These are phyloP conservation scores for Zhengitettix transpicula DNA, from an alignment of 2,888 invertebrate genomes.

Conservation along the genomic window DNA sequence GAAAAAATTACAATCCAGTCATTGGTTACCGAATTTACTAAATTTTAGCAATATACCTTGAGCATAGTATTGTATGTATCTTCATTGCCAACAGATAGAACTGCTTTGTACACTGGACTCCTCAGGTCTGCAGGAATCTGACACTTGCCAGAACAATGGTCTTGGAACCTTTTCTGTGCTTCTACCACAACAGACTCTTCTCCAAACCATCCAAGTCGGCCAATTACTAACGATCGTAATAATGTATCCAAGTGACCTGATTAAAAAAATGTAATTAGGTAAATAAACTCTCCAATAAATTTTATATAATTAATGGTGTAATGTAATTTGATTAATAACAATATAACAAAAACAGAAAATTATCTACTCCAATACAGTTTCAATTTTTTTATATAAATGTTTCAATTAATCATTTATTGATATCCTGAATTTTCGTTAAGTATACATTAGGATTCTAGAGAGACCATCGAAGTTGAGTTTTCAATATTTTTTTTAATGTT, in stretches of 20 bases:
- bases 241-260: constrained; percentile 63
- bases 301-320: no score
- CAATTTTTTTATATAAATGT: no score
- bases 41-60: constrained; percentile 24
- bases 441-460: no score
- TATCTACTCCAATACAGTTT: no score
- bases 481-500: no score
- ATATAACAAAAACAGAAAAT: no score
- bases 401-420: no score
- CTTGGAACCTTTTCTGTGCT: constrained; percentile 47
- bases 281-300: background rate
- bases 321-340: no score
- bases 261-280: background rate
- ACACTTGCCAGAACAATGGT: constrained; percentile 42
- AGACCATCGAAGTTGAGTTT: no score
- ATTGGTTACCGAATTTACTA: background rate
- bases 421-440: no score
- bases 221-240: constrained; percentile 67
- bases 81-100: constrained; percentile 52
- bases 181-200: constrained; percentile 62
- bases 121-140: constrained; percentile 72
- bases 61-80: constrained; percentile 61
- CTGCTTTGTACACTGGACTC: constrained; percentile 72
- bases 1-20: background rate
- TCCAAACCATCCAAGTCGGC: constrained; percentile 64